Evolutionary conservation across 2,113 vertebrate genomes (phyloP), one percentile per base, ranked within the genome.

Genomic region (Pitta sordida): DNA sequence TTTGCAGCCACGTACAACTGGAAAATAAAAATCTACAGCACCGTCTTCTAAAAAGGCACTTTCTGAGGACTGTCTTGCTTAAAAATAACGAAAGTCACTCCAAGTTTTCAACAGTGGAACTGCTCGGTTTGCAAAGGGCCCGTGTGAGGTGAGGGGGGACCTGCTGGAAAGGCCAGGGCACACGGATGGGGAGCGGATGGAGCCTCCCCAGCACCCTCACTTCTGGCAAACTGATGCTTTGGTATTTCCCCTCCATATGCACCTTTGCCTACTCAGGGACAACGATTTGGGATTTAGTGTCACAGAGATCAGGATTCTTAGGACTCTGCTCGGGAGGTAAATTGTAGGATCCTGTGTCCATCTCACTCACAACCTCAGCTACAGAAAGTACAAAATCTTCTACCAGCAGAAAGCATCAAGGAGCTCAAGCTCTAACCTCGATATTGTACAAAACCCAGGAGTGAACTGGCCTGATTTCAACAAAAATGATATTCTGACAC

Each of bases 21-120:
- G 97, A 98, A 98, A 98, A 98, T 97, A 98, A 97, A 96, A 94
- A 94, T 97, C 98, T 98, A 98, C 98, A 99, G 98, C 99, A 99
- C 99, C 99, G 97, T 98, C 98, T 97, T 98, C 98, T 98, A 97
- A 98, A 99, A 99, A 99, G 99, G 99, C 99, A 99, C 99, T 99
- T 99, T 98, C 98, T 98, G 98, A 98, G 97, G 98, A 98, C 98
- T 98, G 63, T 96, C 96, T 97, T 89, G 88, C 94, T 97, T 97
- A 68, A 85, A 92, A 97, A 95, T 94, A 94, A 90, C 51, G 79
- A 90, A 97, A 83, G 73, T 90, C 78, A 63, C 82, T 96, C 88
- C 93, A 90, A 76, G 87, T 83, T 95, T 95, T 94, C 64, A 88
- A 88, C 55, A 87, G 93, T 15, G 44, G 85, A 95, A 95, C 75